Percentiles rank a stretch among this genome's conserved stretches.
These are phyloP conservation scores for Bettongia penicillata DNA, from an alignment of 2,113 vertebrate genomes.

Conservation along the genomic window DNA sequence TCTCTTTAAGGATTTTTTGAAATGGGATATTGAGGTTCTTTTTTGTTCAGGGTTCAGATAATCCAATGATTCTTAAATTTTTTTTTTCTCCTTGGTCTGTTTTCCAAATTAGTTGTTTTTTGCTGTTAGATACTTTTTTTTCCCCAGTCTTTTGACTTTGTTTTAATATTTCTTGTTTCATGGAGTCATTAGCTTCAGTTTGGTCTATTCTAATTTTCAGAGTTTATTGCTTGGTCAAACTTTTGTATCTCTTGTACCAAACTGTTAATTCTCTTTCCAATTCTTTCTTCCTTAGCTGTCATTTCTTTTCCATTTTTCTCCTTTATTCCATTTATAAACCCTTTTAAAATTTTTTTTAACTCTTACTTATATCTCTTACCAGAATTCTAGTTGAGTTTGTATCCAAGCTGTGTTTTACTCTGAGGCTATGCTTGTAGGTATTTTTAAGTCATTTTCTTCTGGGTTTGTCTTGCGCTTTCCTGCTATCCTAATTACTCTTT, in stretches of 20 bases:
- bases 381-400: neutral
- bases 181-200: neutral
- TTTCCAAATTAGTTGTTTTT: neutral
- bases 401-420: neutral
- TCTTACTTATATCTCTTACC: neutral
- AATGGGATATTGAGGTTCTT: neutral
- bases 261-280: neutral
- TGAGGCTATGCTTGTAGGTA: neutral
- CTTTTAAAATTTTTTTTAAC: neutral
- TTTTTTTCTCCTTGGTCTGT: neutral
- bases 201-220: neutral
- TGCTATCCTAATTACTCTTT: neutral
- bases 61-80: neutral
- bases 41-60: neutral
- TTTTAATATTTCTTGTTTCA: neutral
- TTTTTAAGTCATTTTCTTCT: neutral
- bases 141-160: neutral
- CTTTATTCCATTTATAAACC: neutral
- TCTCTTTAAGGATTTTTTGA: neutral
- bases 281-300: neutral
- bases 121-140: neutral
- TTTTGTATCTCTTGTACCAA: neutral
- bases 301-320: neutral
- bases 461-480: neutral
- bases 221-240: neutral